Conservation (phyloP, 2,888 invertebrate genomes). For the Sphinx pinastri region DNA sequence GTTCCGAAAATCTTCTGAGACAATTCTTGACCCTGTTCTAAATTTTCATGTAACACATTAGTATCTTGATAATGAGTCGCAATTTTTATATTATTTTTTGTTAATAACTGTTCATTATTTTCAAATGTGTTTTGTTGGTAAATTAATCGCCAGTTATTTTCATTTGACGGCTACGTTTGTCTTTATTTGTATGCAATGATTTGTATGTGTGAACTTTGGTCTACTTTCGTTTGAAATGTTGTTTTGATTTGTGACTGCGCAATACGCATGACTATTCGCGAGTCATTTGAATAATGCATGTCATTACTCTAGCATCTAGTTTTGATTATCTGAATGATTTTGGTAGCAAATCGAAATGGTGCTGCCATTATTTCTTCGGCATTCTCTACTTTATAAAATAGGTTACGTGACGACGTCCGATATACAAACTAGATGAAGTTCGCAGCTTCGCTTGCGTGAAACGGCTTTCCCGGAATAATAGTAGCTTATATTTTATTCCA, state of each 20-base stretch:
- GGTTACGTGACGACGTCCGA: background rate
- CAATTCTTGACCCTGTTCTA: conserved; percentile 78
- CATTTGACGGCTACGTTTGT: background rate
- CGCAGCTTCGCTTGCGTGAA: no score
- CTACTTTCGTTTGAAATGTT: background rate
- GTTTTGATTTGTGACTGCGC: background rate
- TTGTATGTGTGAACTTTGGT: background rate
- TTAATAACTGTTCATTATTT: conserved; percentile 4
- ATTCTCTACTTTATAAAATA: no score
- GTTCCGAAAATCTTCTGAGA: conserved; percentile 63
- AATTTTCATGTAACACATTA: conserved; percentile 57
- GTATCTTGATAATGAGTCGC: conserved; percentile 1
- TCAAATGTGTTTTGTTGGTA: conserved; percentile 10
- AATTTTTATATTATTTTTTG: conserved; percentile 9
- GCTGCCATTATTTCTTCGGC: no score
- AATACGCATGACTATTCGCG: background rate
- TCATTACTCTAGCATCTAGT: background rate
- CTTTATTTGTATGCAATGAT: background rate
- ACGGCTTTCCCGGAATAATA: background rate
- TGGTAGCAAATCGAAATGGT: background rate
- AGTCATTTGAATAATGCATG: conserved; percentile 2
- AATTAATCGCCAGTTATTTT: conserved; percentile 11
- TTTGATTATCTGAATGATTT: background rate
- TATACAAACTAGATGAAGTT: no score
- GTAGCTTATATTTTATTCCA: background rate